phyloP scores from a whole-genome alignment of 1,140 invertebrate species.

The Trachymyrmex septentrionalis region DNA sequence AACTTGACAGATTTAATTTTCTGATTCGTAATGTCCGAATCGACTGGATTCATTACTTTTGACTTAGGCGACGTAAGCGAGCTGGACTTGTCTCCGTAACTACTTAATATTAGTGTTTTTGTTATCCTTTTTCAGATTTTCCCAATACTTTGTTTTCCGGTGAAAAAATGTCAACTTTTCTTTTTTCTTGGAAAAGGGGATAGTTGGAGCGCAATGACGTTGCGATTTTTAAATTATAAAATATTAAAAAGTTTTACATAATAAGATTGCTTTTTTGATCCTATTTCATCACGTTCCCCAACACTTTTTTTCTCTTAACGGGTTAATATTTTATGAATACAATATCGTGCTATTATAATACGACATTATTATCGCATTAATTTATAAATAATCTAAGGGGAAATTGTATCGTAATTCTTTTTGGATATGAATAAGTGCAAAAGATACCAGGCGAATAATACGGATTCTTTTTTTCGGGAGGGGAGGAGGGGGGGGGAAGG shows the following conservation, averaged over 20 bases:
- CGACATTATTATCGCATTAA: not conserved
- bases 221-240: conserved; percentile 23
- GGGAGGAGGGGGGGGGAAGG: too few species aligned
- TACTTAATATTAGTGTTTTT: not conserved
- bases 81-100: not conserved
- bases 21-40: not conserved
- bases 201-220: conserved; percentile 8
- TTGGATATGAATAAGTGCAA: not conserved
- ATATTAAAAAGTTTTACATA: conserved; percentile 8
- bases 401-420: not conserved
- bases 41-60: not conserved
- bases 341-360: not conserved
- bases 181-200: conserved; percentile 9
- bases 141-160: not conserved
- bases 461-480: not conserved
- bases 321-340: not conserved
- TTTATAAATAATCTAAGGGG: not conserved
- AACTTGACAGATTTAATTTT: conserved; percentile 15
- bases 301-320: not conserved
- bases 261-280: conserved; percentile 22
- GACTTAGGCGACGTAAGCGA: conserved; percentile 10
- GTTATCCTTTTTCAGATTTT: not conserved
- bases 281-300: not conserved
- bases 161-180: conserved; percentile 25
- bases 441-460: not conserved